Base-by-base conservation (phyloP, 2,113 vertebrate genomes). In the Asarcornis scutulata region DNA sequence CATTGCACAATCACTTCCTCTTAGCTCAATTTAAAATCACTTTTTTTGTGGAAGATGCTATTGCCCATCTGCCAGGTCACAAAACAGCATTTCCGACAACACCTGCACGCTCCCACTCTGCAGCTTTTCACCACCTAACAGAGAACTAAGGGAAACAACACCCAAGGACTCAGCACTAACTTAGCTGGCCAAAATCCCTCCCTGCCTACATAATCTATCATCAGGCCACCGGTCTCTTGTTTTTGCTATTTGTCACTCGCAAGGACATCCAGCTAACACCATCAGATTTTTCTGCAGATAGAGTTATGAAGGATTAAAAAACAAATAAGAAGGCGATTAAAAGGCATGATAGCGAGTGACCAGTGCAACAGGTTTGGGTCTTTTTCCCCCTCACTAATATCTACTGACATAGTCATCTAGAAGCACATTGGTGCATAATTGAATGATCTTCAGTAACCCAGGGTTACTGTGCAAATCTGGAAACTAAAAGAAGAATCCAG, bases 51-150 rank as follows among this genome's bases (percentile, higher is more conserved):
- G 69, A 91, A 75, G 73, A 84, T 55, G 15, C 42, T 74, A 50
- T 84, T 46, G 81, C 83, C 86, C 72, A 63, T n/a, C 76, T 94
- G 52, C 36, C 76, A 83, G 21, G 53, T 46, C 76, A 89, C 20
- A 79, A 75, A 62, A 76, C 21, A 59, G 36, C 59, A 67, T 17
- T 68, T 85, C 55, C 53, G 52, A 46, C 42, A 67, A 71, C 9
- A 32, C 21, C 29, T 6, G 0, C 13, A 58, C 0, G 1, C 13
- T 82, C 72, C 50, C 36, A 66, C 0, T 0, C 48, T 52, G 50
- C 12, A 17, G 12, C 29, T 60, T 59, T 79, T 89, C 36, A 64
- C 15, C 31, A 67, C 15, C 48, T 34, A 84, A 64, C 0, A 69
- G 25, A 63, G 74, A 76, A 60, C 29, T 21, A 60, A 31, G 80